These are phyloP conservation scores for Phalloptychus januarius DNA, from an alignment of 2,797 vertebrate species.

Conservation along the genomic window DNA sequence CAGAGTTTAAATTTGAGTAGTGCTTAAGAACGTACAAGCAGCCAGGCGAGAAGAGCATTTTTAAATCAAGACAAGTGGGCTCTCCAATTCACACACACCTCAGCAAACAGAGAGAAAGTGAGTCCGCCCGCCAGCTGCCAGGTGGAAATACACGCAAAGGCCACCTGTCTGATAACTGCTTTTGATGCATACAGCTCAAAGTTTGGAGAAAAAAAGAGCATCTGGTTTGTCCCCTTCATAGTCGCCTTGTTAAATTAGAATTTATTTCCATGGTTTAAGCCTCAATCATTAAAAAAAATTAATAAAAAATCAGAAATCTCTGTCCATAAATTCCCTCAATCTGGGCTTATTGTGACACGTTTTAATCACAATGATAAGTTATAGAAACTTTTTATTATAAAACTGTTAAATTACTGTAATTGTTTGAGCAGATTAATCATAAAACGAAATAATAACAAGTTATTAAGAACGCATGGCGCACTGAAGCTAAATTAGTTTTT, in stretches of 20 bases:
- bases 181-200: constrained; percentile 55
- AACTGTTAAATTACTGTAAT: background rate
- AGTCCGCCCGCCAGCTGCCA: constrained; percentile 67
- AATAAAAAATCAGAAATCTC: constrained; percentile 18
- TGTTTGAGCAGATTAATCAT: background rate
- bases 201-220: constrained; percentile 53
- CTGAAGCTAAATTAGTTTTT: background rate
- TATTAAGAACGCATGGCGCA: background rate
- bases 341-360: background rate
- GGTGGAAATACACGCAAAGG: constrained; percentile 65
- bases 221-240: constrained; percentile 54
- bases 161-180: constrained; percentile 72
- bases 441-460: background rate
- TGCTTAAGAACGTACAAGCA: constrained; percentile 56
- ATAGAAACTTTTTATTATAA: background rate
- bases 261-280: constrained; percentile 28
- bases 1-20: constrained; percentile 60
- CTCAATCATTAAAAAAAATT: constrained; percentile 9
- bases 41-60: constrained; percentile 41
- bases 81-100: constrained; percentile 44
- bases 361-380: background rate
- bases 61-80: constrained; percentile 68
- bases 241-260: constrained; percentile 58
- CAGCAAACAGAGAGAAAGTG: constrained; percentile 47
- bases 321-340: constrained; percentile 35